These are phyloP conservation scores for Dolomedes plantarius DNA, from an alignment of 2,888 invertebrate species.

Conservation along the genomic window DNA sequence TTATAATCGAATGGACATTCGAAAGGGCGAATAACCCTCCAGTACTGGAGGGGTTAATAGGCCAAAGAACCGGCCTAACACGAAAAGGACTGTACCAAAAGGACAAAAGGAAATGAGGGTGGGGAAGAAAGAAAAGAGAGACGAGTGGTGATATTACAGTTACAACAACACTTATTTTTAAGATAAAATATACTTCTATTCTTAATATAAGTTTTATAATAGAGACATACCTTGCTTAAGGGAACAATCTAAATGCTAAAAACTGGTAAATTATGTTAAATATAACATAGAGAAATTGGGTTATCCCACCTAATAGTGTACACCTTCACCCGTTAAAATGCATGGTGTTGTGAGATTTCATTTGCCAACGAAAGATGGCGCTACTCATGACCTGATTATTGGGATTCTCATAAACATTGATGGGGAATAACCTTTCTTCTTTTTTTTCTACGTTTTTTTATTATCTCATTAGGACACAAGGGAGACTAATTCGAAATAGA, in stretches of 20 bases:
- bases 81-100: constrained; percentile 37
- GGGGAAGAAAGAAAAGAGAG: constrained; percentile 59
- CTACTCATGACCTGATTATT: constrained; percentile 17
- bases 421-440: neutral
- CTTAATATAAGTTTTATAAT: neutral
- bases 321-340: constrained; percentile 61
- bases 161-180: neutral
- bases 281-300: neutral
- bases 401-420: neutral
- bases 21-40: constrained; percentile 8
- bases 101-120: constrained; percentile 56
- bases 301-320: constrained; percentile 40
- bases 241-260: neutral
- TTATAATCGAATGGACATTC: neutral
- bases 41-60: constrained; percentile 44
- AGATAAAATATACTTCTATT: neutral
- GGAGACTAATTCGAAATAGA: too few relatives aligned
- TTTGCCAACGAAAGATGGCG: constrained; percentile 39
- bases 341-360: constrained; percentile 38
- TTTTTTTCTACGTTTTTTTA: too few relatives aligned
- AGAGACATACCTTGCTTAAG: constrained; percentile 38
- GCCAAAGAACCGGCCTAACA: constrained; percentile 51
- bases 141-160: neutral
- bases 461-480: too few relatives aligned
- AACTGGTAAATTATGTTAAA: neutral